Percentiles rank a stretch among this genome's conserved stretches.
Evolutionary conservation across 2,797 vertebrate genomes (phyloP).

Genomic region (Propithecus deckenii): DNA sequence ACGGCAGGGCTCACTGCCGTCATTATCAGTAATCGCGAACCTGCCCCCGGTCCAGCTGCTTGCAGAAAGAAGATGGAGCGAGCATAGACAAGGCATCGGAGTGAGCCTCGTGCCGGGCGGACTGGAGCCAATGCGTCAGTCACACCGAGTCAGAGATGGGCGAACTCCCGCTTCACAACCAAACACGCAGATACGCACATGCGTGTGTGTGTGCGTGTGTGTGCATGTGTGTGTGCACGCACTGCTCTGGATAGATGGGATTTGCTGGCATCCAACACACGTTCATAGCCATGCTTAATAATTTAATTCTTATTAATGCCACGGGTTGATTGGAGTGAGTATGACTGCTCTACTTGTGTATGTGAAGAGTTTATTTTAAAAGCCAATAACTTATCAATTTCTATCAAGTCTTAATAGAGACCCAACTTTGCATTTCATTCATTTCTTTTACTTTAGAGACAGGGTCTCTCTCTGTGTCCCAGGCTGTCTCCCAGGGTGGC

Average conservation of each 20-base stretch:
- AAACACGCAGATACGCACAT: fast-evolving
- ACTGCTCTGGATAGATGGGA: not conserved
- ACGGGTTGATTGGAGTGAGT: not conserved
- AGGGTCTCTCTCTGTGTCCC: too few relatives aligned
- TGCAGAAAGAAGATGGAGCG: not conserved
- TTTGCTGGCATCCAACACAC: too few relatives aligned
- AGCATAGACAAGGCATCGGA: not conserved
- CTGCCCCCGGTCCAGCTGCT: not conserved
- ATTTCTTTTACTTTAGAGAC: too few relatives aligned
- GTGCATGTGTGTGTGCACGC: fast-evolving
- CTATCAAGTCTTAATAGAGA: not conserved
- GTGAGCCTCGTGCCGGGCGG: not conserved
- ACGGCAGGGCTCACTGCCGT: not conserved
- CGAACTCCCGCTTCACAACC: fast-evolving
- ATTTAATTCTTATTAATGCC: not conserved
- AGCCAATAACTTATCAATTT: not conserved
- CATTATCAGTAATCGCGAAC: not conserved
- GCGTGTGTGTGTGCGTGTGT: too few relatives aligned
- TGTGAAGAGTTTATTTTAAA: not conserved
- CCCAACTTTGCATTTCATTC: not conserved
- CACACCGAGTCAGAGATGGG: not conserved
- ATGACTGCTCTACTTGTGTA: not conserved
- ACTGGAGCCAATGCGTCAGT: not conserved
- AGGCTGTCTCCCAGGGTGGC: too few relatives aligned
- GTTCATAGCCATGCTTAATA: not conserved